A percentile compares a stretch with the other conserved stretches of the same genome.
Evolutionary conservation across 2,888 invertebrate species (phyloP).

Genomic region (Lepidochitona cinerea): DNA sequence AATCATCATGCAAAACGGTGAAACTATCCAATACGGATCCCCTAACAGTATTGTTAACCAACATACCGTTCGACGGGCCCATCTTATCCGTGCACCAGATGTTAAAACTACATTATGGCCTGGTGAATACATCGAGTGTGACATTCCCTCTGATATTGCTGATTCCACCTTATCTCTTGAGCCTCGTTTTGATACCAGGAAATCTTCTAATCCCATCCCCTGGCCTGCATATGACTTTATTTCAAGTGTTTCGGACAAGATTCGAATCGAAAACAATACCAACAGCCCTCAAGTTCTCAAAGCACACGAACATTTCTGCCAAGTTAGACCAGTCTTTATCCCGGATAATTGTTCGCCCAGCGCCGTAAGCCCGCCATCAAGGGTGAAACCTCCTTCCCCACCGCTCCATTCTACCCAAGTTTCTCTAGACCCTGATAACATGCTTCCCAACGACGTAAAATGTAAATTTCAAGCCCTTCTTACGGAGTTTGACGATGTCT

Average conservation of each 20-base stretch:
- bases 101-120: conserved; percentile 26
- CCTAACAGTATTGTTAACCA: not conserved
- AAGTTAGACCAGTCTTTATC: not conserved
- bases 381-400: no score
- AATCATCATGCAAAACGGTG: conserved; percentile 19
- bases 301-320: conserved; percentile 27
- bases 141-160: no score
- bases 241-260: conserved; percentile 17
- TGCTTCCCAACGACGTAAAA: conserved; percentile 5
- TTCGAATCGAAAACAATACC: conserved; percentile 25
- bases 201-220: no score
- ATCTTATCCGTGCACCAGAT: conserved; percentile 13
- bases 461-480: conserved; percentile 17
- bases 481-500: conserved; percentile 26
- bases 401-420: conserved; percentile 5
- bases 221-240: conserved; percentile 20
- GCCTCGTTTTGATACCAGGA: not conserved
- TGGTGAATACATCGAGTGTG: conserved; percentile 27
- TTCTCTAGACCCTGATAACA: conserved; percentile 25
- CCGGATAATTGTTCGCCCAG: no score
- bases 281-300: conserved; percentile 3
- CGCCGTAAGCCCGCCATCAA: no score
- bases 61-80: conserved; percentile 16
- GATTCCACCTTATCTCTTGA: conserved; percentile 18
- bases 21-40: conserved; percentile 3